Evolutionary conservation across 2,888 invertebrate species (phyloP).

Genomic region (Subacronicta megacephala): DNA sequence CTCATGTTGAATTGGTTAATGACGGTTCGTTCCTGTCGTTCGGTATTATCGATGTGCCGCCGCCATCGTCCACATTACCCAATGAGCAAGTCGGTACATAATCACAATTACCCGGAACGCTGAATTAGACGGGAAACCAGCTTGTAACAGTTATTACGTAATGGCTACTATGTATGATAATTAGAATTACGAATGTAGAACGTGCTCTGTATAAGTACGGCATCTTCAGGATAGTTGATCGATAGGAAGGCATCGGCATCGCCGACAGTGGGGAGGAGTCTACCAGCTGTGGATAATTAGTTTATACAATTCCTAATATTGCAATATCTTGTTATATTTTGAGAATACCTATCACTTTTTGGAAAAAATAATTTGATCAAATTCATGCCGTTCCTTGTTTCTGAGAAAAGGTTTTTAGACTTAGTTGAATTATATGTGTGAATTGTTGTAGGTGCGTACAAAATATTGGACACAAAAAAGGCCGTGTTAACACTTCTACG

Average conservation of each 20-base stretch:
- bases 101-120: conserved; percentile 79
- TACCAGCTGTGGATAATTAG: background rate
- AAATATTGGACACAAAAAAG: conserved; percentile 32
- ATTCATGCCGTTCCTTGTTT: conserved; percentile 33
- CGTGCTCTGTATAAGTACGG: conserved; percentile 8
- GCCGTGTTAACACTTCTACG: conserved; percentile 29
- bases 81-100: conserved; percentile 73
- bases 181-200: conserved; percentile 38
- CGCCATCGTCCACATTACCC: conserved; percentile 75
- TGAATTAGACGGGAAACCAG: conserved; percentile 75
- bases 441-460: conserved; percentile 48
- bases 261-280: background rate
- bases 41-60: conserved; percentile 76
- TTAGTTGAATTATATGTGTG: conserved; percentile 44
- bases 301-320: background rate
- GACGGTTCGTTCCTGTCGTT: conserved; percentile 77
- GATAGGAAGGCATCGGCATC: background rate
- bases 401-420: conserved; percentile 51
- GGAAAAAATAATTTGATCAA: background rate
- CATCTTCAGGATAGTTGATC: conserved; percentile 4
- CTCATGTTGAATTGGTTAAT: conserved; percentile 84
- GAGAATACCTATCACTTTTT: background rate
- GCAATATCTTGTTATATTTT: background rate
- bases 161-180: conserved; percentile 29
- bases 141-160: conserved; percentile 51